These are phyloP conservation scores for Prionailurus bengalensis DNA, from an alignment of 2,113 vertebrate genomes.

Conservation along the genomic window DNA sequence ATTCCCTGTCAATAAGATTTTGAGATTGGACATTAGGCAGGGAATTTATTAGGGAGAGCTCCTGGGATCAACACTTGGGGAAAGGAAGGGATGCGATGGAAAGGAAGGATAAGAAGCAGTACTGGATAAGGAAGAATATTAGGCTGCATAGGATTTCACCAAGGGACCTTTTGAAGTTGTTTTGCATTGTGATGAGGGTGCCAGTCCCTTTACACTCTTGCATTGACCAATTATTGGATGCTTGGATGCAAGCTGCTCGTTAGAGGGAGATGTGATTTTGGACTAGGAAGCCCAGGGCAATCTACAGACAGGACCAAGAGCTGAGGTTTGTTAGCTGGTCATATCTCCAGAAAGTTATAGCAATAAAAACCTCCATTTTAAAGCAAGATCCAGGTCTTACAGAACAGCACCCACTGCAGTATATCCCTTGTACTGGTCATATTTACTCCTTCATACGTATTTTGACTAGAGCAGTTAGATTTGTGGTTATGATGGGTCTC, in stretches of 20 bases:
- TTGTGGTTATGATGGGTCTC: neutral
- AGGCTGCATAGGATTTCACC: neutral
- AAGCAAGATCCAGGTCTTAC: neutral
- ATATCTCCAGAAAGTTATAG: neutral
- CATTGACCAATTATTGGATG: neutral
- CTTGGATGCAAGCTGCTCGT: neutral
- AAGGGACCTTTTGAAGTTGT: neutral
- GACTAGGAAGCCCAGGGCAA: neutral
- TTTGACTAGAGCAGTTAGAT: neutral
- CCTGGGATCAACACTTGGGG: neutral
- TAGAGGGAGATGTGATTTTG: neutral
- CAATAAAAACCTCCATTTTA: neutral
- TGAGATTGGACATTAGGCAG: neutral
- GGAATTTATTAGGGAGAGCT: neutral
- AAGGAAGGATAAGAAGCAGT: neutral
- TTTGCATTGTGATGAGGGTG: neutral
- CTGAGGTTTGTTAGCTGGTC: neutral
- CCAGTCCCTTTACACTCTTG: neutral
- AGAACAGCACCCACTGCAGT: neutral
- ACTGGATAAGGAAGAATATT: neutral
- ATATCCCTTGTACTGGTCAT: neutral
- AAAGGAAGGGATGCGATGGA: neutral
- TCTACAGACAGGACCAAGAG: neutral
- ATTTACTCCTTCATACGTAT: neutral
- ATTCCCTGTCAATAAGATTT: neutral